Conservation (phyloP, 1,140 invertebrate species). For the Ceratosolen solmsi region DNA sequence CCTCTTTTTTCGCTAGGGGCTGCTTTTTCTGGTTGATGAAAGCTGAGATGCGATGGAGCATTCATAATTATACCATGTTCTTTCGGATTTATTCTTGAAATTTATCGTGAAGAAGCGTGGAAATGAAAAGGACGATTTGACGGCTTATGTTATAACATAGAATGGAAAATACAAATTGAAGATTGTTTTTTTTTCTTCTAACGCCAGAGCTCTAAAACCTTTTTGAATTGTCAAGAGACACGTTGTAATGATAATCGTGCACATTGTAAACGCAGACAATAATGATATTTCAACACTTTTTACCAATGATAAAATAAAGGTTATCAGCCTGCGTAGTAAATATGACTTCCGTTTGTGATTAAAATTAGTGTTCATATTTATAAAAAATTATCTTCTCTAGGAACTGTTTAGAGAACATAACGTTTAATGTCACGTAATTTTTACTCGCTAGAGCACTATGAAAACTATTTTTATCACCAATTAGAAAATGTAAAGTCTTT, state of each 20-base stretch:
- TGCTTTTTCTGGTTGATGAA: not conserved
- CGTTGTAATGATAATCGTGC: not conserved
- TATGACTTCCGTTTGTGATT: constrained; percentile 1
- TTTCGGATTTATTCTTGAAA: not conserved
- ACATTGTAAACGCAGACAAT: constrained; percentile 3
- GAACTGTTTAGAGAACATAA: not conserved
- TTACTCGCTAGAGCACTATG: not conserved
- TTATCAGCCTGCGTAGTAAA: not conserved
- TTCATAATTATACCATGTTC: not conserved
- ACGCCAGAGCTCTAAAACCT: not conserved
- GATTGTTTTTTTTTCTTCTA: not conserved
- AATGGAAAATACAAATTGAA: not conserved
- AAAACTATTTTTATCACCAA: not conserved
- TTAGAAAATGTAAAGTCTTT: not conserved
- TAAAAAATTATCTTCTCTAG: not conserved
- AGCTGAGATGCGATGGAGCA: not conserved
- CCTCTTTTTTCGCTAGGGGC: not conserved
- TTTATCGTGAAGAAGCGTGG: not conserved
- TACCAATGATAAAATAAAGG: not conserved
- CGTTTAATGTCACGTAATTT: too few species aligned
- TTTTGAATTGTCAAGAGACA: not conserved
- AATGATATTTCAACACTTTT: constrained; percentile 10
- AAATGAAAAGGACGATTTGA: not conserved
- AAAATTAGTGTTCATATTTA: constrained; percentile 1
- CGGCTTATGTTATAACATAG: not conserved